These are phyloP conservation scores for Trematomus bernacchii DNA, from an alignment of 2,797 vertebrate species.

Conservation along the genomic window DNA sequence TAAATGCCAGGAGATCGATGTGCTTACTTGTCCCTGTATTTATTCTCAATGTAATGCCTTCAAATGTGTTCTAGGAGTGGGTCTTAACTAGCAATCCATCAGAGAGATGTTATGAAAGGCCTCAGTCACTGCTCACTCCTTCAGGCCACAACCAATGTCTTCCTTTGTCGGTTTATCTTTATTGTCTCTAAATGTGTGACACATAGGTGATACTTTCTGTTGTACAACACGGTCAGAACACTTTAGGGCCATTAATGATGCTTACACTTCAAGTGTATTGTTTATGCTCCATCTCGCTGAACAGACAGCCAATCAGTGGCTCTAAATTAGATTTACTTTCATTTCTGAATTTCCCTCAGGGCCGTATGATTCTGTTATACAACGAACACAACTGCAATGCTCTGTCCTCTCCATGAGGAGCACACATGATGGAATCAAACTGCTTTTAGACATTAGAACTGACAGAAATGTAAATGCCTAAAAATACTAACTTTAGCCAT, in stretches of 20 bases:
- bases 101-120: conserved; percentile 21
- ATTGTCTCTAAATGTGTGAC: conserved; percentile 59
- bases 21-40: conserved; percentile 19
- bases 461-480: conserved; percentile 33
- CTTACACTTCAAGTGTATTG: conserved; percentile 75
- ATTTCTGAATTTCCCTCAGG: conserved; percentile 79
- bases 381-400: conserved; percentile 61
- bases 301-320: conserved; percentile 73
- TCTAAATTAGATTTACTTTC: conserved; percentile 81
- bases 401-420: conserved; percentile 46
- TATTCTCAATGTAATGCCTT: conserved; percentile 9
- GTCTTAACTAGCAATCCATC: conserved; percentile 27
- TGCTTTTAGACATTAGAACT: conserved; percentile 52
- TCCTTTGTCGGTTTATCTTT: conserved; percentile 42
- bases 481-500: conserved; percentile 11
- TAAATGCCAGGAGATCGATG: conserved; percentile 16
- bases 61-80: neutral
- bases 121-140: conserved; percentile 7
- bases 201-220: conserved; percentile 50
- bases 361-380: conserved; percentile 76
- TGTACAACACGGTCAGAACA: conserved; percentile 70
- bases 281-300: conserved; percentile 74
- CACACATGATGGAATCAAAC: conserved; percentile 59
- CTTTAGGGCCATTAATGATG: conserved; percentile 76
- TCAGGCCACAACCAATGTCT: conserved; percentile 32